Percentiles rank a stretch among this genome's conserved stretches.
Evolutionary conservation across 1,140 invertebrate genomes (phyloP).

Genomic region (Drosophila paulistorum): DNA sequence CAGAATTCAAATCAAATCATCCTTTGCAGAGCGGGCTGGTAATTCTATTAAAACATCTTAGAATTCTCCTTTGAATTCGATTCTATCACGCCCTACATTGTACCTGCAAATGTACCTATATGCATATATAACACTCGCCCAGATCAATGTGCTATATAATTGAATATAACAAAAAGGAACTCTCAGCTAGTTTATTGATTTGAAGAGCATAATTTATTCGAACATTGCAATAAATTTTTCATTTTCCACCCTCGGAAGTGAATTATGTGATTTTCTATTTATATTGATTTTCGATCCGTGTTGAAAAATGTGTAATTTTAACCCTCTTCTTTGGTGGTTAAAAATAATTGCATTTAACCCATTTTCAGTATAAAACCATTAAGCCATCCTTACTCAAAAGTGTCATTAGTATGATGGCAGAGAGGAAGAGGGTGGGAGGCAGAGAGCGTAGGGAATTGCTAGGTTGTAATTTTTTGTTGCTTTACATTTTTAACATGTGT

Average conservation of each 20-base stretch:
- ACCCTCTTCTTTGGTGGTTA: slow-evolving; percentile 3
- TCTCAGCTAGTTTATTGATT: too few relatives aligned
- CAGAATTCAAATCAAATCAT: not conserved
- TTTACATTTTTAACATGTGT: not conserved
- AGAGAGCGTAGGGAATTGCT: not conserved
- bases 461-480: not conserved
- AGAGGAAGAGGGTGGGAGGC: not conserved
- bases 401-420: not conserved
- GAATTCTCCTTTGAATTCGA: too few relatives aligned
- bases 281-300: slow-evolving; percentile 5
- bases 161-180: too few relatives aligned
- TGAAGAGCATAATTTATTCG: too few relatives aligned
- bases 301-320: slow-evolving; percentile 6
- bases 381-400: slow-evolving; percentile 7
- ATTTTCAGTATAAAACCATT: slow-evolving; percentile 9
- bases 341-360: slow-evolving; percentile 11
- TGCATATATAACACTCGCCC: too few relatives aligned
- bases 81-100: too few relatives aligned
- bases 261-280: slow-evolving; percentile 2
- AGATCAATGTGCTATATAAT: too few relatives aligned
- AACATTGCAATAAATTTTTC: too few relatives aligned
- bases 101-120: too few relatives aligned
- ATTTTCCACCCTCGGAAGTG: not conserved
- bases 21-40: too few relatives aligned
- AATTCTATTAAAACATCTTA: too few relatives aligned